A percentile compares a stretch with the other conserved stretches of the same genome.
phyloP scores from a whole-genome alignment of 1,140 invertebrate species.

The Formica selysi region DNA sequence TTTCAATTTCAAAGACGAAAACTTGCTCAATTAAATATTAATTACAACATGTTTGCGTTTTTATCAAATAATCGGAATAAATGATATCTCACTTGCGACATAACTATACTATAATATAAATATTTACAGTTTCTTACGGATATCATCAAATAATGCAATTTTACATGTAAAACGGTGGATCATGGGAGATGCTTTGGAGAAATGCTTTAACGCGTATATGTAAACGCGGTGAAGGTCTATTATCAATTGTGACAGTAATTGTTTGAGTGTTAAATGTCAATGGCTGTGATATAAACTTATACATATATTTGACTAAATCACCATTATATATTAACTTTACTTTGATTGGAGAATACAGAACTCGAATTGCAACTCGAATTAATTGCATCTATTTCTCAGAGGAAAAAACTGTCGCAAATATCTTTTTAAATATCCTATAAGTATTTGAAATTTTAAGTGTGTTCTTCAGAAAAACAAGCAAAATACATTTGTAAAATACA shows the following conservation, averaged over 20 bases:
- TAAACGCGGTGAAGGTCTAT: not conserved
- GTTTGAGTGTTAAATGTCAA: constrained; percentile 21
- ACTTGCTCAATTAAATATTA: constrained; percentile 8
- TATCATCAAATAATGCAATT: not conserved
- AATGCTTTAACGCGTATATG: not conserved
- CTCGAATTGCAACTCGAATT: not conserved
- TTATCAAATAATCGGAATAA: not conserved
- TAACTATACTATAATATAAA: not conserved
- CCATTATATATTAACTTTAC: not conserved
- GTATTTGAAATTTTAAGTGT: not conserved
- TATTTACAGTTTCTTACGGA: not conserved
- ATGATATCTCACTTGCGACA: not conserved
- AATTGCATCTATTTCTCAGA: not conserved
- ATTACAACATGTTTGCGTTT: not conserved
- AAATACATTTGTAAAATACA: not conserved
- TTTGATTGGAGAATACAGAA: not conserved
- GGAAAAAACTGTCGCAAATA: not conserved
- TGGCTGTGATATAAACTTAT: constrained; percentile 40
- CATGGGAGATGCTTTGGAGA: not conserved
- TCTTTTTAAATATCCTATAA: constrained; percentile 1
- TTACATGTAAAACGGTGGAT: not conserved
- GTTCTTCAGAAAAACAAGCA: not conserved
- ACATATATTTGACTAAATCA: not conserved
- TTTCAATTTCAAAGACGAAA: not conserved
- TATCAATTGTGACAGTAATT: constrained; percentile 9